Evolutionary conservation across 2,797 vertebrate genomes (phyloP), one percentile per base, ranked within the genome.

Genomic region (Menidia menidia): DNA sequence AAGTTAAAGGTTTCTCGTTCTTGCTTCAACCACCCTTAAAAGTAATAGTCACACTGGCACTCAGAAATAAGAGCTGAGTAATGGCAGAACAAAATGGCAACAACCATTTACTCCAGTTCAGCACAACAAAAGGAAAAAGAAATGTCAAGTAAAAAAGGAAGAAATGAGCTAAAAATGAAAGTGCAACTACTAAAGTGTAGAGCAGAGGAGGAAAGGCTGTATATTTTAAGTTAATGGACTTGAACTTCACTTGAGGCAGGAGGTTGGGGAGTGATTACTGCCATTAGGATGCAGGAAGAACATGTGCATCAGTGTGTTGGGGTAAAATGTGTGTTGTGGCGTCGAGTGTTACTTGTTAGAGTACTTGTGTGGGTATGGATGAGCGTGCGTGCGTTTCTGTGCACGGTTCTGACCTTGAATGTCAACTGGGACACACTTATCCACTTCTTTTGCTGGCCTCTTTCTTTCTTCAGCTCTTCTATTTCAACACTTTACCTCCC

Each of bases 141-240:
- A 65, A 65, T 31, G 12, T 61, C 32, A 81, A 73, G 69, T 57
- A 56, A 64, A 76, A 8, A 70, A 44, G 13, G n/a, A 70, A 65
- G 52, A 68, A 76, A 72, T 63, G 14, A 80, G 62, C 42, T 58
- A 73, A 79, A 85, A 86, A 65, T 71, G 50, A 85, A 79, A 76
- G 82, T 68, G 67, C 57, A 64, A 59, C 43, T 64, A 43, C 57
- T 41, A 75, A 66, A 81, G 75, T 74, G 80, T 43, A 64, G 67
- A 60, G 64, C 48, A 25, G 68, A 64, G 43, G 53, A 75, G 73
- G 60, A 79, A 77, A 73, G 67, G 64, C 69, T 68, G 82, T 69
- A 77, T 84, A 77, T 85, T 84, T 88, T 84, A 84, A 80, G 60
- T 80, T 89, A 89, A 88, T 89, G 85, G 85, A 85, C 74, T 81